These are phyloP conservation scores for Dasysyrphus tricinctus DNA, from an alignment of 2,888 invertebrate genomes.

Conservation along the genomic window DNA sequence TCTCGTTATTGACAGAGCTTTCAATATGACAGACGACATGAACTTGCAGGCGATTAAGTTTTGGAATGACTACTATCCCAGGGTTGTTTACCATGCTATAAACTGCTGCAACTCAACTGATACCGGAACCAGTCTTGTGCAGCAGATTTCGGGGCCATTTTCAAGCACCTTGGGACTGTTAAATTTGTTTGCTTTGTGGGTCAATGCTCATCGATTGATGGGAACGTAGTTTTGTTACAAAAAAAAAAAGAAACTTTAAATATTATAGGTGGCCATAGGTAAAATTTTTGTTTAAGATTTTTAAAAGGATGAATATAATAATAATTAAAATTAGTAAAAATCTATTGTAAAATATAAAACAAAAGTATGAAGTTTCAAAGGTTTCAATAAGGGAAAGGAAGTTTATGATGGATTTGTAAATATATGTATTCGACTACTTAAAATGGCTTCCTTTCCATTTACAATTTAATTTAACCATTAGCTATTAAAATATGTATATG, in stretches of 20 bases:
- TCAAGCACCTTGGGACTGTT: neutral
- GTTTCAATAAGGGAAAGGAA: conserved; percentile 61
- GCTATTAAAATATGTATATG: conserved; percentile 7
- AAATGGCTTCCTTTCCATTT: conserved; percentile 40
- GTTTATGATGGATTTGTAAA: conserved; percentile 53
- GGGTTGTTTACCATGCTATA: conserved; percentile 88
- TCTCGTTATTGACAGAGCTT: conserved; percentile 90
- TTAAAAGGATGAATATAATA: neutral
- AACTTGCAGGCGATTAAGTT: conserved; percentile 92
- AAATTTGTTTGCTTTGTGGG: conserved; percentile 23
- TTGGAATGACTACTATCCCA: conserved; percentile 93
- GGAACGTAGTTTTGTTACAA: conserved; percentile 40
- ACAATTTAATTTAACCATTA: conserved; percentile 38
- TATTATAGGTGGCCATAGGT: conserved; percentile 46
- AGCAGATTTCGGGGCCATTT: neutral
- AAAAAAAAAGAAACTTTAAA: neutral
- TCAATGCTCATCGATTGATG: conserved; percentile 8
- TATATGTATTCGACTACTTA: conserved; percentile 50
- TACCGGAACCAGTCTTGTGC: conserved; percentile 55
- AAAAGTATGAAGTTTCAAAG: conserved; percentile 65
- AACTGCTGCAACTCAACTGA: conserved; percentile 89
- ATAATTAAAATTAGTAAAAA: conserved; percentile 35
- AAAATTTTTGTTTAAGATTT: conserved; percentile 46
- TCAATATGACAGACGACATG: conserved; percentile 89
- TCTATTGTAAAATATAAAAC: conserved; percentile 59